A percentile compares a stretch with the other conserved stretches of the same genome.
Conservation (phyloP, 2,797 vertebrate genomes). For the Chelmon rostratus region DNA sequence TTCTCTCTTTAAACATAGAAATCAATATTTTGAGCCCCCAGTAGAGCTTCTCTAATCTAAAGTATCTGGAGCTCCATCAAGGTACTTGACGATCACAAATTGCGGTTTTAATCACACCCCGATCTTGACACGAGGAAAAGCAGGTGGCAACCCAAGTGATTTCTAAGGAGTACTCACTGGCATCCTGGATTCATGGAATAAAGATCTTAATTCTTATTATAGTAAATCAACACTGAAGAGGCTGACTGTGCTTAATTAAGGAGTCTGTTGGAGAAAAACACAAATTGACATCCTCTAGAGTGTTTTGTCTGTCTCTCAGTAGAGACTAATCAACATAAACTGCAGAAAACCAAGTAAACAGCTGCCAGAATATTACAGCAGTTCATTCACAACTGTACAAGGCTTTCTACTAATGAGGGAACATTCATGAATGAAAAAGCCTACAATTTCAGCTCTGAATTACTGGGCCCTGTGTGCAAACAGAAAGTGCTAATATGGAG, state of each 20-base stretch:
- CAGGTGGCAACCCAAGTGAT: slow-evolving; percentile 68
- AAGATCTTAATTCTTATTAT: slow-evolving; percentile 65
- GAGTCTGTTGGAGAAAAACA: slow-evolving; percentile 56
- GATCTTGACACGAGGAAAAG: slow-evolving; percentile 48
- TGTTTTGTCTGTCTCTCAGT: slow-evolving; percentile 77
- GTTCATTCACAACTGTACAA: slow-evolving; percentile 69
- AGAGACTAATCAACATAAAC: slow-evolving; percentile 79
- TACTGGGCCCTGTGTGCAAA: slow-evolving; percentile 47
- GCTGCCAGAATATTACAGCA: slow-evolving; percentile 69
- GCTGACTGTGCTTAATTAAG: slow-evolving; percentile 77
- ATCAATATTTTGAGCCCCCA: slow-evolving; percentile 39
- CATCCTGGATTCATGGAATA: slow-evolving; percentile 48
- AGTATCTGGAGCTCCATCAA: slow-evolving; percentile 6
- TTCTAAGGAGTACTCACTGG: slow-evolving; percentile 47
- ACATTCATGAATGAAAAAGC: slow-evolving; percentile 59
- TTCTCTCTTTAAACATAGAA: slow-evolving; percentile 5
- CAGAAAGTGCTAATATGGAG: slow-evolving; percentile 39
- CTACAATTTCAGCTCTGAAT: slow-evolving; percentile 52
- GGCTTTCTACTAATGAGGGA: slow-evolving; percentile 65
- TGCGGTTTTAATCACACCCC: slow-evolving; percentile 57
- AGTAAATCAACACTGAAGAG: slow-evolving; percentile 70
- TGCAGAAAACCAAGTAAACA: slow-evolving; percentile 70
- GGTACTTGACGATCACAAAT: slow-evolving; percentile 41
- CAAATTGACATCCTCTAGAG: slow-evolving; percentile 81
- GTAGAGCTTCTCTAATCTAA: slow-evolving; percentile 15